Conservation (phyloP, 2,888 invertebrate species). For the Autographa gamma region DNA sequence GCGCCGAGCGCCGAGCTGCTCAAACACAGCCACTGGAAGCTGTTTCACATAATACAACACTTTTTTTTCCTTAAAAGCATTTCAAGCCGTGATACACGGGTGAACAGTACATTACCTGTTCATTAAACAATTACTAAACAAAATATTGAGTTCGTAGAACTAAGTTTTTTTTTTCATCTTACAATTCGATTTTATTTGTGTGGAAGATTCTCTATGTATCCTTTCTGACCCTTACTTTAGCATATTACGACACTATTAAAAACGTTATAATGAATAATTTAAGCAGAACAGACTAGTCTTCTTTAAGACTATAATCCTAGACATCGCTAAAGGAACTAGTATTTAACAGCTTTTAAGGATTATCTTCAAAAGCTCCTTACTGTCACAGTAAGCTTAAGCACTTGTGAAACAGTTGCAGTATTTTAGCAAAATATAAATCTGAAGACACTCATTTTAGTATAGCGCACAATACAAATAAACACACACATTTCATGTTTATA, state of each 20-base stretch:
- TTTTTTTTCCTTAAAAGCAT: constrained; percentile 56
- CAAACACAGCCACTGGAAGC: constrained; percentile 66
- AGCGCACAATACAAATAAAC: neutral
- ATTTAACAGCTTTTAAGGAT: constrained; percentile 11
- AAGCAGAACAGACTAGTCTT: no score
- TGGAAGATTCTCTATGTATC: no score
- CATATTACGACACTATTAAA: no score
- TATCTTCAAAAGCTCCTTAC: constrained; percentile 14
- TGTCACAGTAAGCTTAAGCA: constrained; percentile 21
- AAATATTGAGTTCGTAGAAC: neutral
- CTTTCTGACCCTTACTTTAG: no score
- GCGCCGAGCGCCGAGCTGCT: constrained; percentile 56
- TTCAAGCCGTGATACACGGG: constrained; percentile 41
- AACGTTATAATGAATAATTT: no score
- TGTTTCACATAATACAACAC: constrained; percentile 71
- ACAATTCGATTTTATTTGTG: no score
- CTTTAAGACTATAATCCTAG: neutral
- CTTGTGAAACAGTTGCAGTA: constrained; percentile 21
- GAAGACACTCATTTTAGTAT: neutral
- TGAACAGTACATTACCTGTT: constrained; percentile 16
- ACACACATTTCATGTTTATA: neutral
- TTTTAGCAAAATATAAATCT: neutral
- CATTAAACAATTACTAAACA: neutral
- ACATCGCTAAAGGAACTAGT: constrained; percentile 4
- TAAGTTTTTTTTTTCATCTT: no score